These are phyloP conservation scores for Mormyrus iriodes DNA, from an alignment of 2,113 vertebrate genomes.

Conservation along the genomic window DNA sequence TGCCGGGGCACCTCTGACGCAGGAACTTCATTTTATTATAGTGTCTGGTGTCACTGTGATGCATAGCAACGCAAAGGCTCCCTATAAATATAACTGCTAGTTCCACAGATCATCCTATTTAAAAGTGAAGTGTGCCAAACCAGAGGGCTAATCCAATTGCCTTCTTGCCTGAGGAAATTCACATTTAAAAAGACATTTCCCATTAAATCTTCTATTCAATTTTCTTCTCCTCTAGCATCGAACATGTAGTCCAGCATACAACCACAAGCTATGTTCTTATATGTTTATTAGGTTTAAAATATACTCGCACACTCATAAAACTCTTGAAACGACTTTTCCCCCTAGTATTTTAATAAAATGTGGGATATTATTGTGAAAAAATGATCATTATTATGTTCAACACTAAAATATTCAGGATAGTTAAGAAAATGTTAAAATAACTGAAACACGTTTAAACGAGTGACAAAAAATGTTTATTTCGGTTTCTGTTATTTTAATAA, in stretches of 20 bases:
- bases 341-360: not conserved
- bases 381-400: not conserved
- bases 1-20: slow-evolving; percentile 86
- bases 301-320: not conserved
- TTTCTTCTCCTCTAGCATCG: not conserved
- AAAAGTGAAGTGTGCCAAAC: slow-evolving; percentile 37
- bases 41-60: slow-evolving; percentile 72
- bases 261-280: not conserved
- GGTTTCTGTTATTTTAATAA: slow-evolving; percentile 5
- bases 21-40: slow-evolving; percentile 78
- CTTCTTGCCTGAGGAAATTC: not conserved
- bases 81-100: slow-evolving; percentile 65
- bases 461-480: slow-evolving; percentile 14
- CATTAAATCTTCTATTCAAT: not conserved
- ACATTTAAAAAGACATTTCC: not conserved
- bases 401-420: not conserved
- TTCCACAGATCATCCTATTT: slow-evolving; percentile 47
- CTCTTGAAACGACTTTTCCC: not conserved
- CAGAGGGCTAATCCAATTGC: not conserved
- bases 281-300: not conserved
- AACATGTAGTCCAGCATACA: not conserved
- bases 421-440: not conserved
- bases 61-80: slow-evolving; percentile 74
- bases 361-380: not conserved
- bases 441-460: not conserved